Conservation (phyloP, 2,888 invertebrate genomes). For the Drosophila prostipennis region DNA sequence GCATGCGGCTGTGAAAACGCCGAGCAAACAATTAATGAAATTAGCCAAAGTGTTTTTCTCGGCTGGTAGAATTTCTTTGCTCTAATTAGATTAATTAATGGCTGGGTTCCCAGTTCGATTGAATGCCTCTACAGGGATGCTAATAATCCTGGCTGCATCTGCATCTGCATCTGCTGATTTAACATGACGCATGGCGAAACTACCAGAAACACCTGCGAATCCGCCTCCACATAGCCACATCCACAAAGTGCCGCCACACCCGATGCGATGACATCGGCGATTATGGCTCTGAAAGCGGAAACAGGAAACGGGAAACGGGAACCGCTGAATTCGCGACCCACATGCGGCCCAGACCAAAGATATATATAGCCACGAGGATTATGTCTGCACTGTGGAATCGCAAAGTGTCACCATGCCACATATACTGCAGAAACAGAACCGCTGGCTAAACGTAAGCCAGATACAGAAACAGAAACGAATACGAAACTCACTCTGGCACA, state of each 20-base stretch:
- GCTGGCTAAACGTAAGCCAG: slow-evolving; percentile 52
- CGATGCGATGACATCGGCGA: slow-evolving; percentile 55
- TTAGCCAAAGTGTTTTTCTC: slow-evolving; percentile 60
- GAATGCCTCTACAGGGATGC: neutral
- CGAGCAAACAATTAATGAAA: slow-evolving; percentile 74
- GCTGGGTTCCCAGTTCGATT: slow-evolving; percentile 5
- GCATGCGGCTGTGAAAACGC: slow-evolving; percentile 34
- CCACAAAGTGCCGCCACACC: slow-evolving; percentile 37
- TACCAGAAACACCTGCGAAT: slow-evolving; percentile 20
- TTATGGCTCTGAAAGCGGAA: slow-evolving; percentile 48
- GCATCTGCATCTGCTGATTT: slow-evolving; percentile 24
- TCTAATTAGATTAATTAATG: slow-evolving; percentile 51
- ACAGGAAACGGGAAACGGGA: slow-evolving; percentile 3
- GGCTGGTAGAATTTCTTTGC: slow-evolving; percentile 12
- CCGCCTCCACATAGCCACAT: neutral
- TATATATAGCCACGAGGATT: slow-evolving; percentile 59
- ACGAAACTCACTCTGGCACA: slow-evolving; percentile 2
- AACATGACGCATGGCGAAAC: slow-evolving; percentile 16
- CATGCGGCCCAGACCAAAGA: slow-evolving; percentile 23
- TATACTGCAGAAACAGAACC: slow-evolving; percentile 44
- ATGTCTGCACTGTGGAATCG: slow-evolving; percentile 61
- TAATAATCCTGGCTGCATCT: slow-evolving; percentile 15
- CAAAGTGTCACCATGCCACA: slow-evolving; percentile 61
- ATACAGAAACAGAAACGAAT: slow-evolving; percentile 9
- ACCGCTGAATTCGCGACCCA: slow-evolving; percentile 22